A percentile compares a stretch with the other conserved stretches of the same genome.
These are phyloP conservation scores for Macrobrachium nipponense DNA, from an alignment of 1,140 invertebrate genomes.

Conservation along the genomic window DNA sequence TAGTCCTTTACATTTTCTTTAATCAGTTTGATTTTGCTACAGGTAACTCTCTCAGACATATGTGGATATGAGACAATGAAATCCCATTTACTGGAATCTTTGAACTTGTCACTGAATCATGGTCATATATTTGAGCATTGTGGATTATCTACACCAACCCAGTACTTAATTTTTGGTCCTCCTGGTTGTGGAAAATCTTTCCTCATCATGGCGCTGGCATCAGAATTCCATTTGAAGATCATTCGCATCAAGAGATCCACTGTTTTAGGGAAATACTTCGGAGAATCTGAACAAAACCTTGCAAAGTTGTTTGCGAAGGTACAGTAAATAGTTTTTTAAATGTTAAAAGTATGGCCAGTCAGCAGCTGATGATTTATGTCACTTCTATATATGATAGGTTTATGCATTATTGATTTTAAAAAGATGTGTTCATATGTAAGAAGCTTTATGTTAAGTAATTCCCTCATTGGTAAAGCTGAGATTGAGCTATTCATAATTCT, in stretches of 20 bases:
- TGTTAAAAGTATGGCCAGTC: background rate
- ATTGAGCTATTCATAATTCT: too few species aligned
- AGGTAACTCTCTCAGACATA: constrained; percentile 36
- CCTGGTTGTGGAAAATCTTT: constrained; percentile 60
- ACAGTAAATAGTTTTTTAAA: constrained; percentile 29
- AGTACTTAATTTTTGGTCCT: constrained; percentile 59
- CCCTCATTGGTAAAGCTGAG: too few species aligned
- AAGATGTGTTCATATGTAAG: too few species aligned
- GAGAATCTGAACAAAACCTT: constrained; percentile 62
- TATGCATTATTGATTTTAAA: too few species aligned
- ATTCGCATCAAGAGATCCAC: constrained; percentile 57
- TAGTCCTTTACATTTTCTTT: background rate
- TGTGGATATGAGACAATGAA: constrained; percentile 31
- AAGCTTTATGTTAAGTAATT: too few species aligned
- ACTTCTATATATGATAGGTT: too few species aligned
- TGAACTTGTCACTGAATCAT: constrained; percentile 35
- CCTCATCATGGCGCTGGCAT: constrained; percentile 48
- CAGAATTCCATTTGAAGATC: constrained; percentile 48
- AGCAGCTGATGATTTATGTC: too few species aligned
- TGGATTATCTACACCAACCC: constrained; percentile 42
- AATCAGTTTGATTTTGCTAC: background rate
- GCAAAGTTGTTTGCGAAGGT: constrained; percentile 54
- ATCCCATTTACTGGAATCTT: constrained; percentile 23
- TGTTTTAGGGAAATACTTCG: constrained; percentile 63
- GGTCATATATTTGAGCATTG: constrained; percentile 33